Base-by-base conservation (phyloP, 2,113 vertebrate species). In the Silurus glanis region DNA sequence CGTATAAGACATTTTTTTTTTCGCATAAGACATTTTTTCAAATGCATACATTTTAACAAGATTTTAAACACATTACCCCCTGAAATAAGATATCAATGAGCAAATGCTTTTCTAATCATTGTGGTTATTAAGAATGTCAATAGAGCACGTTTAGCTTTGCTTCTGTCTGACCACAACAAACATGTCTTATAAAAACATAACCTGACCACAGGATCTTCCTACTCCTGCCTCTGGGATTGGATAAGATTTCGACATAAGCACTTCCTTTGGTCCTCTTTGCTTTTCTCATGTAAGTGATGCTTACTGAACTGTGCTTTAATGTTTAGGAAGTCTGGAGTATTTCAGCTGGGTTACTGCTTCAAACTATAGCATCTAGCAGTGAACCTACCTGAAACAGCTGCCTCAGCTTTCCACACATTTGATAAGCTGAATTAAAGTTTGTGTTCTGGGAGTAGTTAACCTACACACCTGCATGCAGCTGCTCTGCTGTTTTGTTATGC, bases 151-250 rank as follows among this genome's bases (percentile, higher is more conserved):
- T 82, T 85, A 82, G 78, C 53, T 79, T 78, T 84, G 58, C 78
- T 81, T 85, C 53, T 87, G 61, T 83, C 64, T 87, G 51, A 85
- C 83, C 83, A 87, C 83, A 89, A 85, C 66, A 89, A 89, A 87
- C 86, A 51, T 74, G 79, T 79, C 72, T 89, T 82, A 86, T 80
- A 87, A 85, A 85, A 85, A 83, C 83, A 89, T 69, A 75, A 56
- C 74, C 83, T 87, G 79, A 87, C 85, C 83, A 69, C 88, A 86
- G 61, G 67, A 69, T 85, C 85, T 19, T 49, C 71, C 23, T 23
- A 74, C 76, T 87, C 25, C 79, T 55, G 83, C 79, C 45, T 56
- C 45, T 82, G 85, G 79, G 37, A 72, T 49, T 89, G 80, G 83
- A 78, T 53, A 17, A 80, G 72, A 66, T 82, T 85, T 61, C 76